Evolutionary conservation across 2,888 invertebrate genomes (phyloP).

Genomic region (Cerastis rubricosa): DNA sequence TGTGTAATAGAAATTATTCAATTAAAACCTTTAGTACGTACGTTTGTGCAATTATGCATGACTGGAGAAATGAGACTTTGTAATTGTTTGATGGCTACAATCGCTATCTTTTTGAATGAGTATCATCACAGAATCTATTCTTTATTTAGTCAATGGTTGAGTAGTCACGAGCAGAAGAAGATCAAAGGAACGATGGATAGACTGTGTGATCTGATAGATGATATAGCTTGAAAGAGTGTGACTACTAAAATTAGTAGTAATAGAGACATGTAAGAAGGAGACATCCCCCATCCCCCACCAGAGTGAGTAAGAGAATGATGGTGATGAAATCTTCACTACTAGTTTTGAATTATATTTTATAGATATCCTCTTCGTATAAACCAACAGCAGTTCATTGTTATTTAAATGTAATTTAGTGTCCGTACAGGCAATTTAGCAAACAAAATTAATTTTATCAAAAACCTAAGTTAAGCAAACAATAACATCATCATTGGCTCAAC

Average conservation of each 20-base stretch:
- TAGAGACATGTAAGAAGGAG: no score
- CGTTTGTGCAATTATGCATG: constrained; percentile 19
- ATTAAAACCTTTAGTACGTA: constrained; percentile 3
- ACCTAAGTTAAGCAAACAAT: background rate
- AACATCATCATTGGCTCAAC: background rate
- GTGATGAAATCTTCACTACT: no score
- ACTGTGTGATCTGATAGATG: no score
- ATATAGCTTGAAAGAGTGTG: no score
- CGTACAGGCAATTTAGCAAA: background rate
- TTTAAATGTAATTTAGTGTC: background rate
- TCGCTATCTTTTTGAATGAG: background rate
- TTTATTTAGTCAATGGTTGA: no score
- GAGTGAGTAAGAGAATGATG: no score
- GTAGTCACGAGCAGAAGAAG: no score
- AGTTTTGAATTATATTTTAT: background rate
- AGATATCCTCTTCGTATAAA: background rate
- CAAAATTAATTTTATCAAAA: background rate
- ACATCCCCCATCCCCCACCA: no score
- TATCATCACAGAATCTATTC: background rate
- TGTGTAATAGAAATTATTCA: constrained; percentile 29
- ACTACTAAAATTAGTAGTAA: no score
- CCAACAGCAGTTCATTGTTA: background rate
- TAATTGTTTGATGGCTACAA: background rate
- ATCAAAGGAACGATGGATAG: no score
- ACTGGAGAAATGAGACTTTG: background rate